Evolutionary conservation across 2,113 vertebrate genomes (phyloP).

Genomic region (Leucopternis melanops): DNA sequence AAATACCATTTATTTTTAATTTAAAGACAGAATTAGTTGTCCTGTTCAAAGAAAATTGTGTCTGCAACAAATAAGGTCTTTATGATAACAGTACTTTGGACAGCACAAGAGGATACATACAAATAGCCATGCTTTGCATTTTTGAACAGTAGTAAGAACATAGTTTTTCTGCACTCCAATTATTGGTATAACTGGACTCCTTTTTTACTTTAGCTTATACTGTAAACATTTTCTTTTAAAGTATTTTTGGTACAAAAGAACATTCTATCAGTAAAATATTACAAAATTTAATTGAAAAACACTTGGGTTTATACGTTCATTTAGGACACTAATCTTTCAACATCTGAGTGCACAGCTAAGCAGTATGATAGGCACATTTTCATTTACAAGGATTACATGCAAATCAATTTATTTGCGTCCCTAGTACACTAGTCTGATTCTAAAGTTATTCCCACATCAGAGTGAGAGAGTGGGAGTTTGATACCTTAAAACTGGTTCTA

Average conservation of each 20-base stretch:
- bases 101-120: background rate
- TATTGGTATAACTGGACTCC: background rate
- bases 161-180: background rate
- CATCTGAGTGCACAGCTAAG: background rate
- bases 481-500: background rate
- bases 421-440: background rate
- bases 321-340: background rate
- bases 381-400: background rate
- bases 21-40: background rate
- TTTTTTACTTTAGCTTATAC: background rate
- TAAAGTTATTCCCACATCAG: background rate
- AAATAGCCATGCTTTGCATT: background rate
- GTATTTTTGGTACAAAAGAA: background rate
- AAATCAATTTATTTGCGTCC: background rate
- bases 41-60: background rate
- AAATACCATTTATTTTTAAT: background rate
- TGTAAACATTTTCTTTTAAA: background rate
- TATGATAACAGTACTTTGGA: background rate
- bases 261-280: background rate
- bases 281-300: background rate
- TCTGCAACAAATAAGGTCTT: background rate
- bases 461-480: background rate
- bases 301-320: background rate
- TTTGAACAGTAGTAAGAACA: background rate
- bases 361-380: background rate